These are phyloP conservation scores for Physella acuta DNA, from an alignment of 1,140 invertebrate genomes.

Conservation along the genomic window DNA sequence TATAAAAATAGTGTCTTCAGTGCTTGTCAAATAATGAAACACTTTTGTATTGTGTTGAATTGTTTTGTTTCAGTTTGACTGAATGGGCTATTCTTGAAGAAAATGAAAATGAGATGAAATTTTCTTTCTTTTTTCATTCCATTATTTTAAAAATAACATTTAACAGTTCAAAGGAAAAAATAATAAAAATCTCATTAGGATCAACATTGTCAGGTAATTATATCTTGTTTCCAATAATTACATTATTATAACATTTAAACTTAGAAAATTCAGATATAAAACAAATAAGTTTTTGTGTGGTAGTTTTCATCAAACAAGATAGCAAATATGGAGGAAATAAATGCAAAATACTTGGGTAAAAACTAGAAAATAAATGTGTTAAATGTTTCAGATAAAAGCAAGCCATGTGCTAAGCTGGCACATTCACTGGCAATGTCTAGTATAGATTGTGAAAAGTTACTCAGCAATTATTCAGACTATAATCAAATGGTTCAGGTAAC, in stretches of 20 bases:
- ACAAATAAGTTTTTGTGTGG: not conserved
- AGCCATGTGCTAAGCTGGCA: slow-evolving; percentile 10
- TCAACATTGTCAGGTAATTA: not conserved
- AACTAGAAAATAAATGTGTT: not conserved
- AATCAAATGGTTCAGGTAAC: slow-evolving; percentile 4
- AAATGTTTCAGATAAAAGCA: not conserved
- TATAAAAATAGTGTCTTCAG: no score
- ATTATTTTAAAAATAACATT: not conserved
- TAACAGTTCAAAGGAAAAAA: not conserved
- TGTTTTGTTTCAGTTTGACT: slow-evolving; percentile 1
- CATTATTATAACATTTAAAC: not conserved
- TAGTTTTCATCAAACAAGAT: not conserved
- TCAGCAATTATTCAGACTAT: not conserved
- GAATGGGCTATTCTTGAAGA: slow-evolving; percentile 6
- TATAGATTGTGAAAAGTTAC: not conserved
- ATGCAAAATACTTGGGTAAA: not conserved
- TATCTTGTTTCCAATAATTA: not conserved
- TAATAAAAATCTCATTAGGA: not conserved
- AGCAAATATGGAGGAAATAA: not conserved
- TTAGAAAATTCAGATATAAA: not conserved
- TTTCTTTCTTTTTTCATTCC: slow-evolving; percentile 5
- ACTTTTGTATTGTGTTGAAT: no score
- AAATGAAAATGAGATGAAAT: not conserved
- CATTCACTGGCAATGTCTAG: slow-evolving; percentile 1
- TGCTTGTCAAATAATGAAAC: no score